These are phyloP conservation scores for Notothenia coriiceps DNA, from an alignment of 2,113 vertebrate genomes.

Conservation along the genomic window DNA sequence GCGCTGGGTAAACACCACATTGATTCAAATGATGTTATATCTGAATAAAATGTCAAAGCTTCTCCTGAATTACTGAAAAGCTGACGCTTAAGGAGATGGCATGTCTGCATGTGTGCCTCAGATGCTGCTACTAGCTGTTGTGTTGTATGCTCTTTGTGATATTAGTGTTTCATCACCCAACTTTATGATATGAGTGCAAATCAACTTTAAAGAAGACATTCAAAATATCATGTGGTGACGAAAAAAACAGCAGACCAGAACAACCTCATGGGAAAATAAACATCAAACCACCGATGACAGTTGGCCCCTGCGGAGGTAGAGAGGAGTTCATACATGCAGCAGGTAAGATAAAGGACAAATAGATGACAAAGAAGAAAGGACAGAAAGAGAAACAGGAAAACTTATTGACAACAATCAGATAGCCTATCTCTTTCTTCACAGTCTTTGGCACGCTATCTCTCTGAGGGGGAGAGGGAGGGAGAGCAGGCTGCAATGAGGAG, in stretches of 20 bases:
- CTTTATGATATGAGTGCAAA: conserved; percentile 35
- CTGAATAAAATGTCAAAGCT: conserved; percentile 1
- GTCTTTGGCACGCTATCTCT: conserved; percentile 23
- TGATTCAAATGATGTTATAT: conserved; percentile 22
- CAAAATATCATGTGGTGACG: neutral
- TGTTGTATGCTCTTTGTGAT: neutral
- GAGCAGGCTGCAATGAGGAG: neutral
- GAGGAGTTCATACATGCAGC: neutral
- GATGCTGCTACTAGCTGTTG: conserved; percentile 19
- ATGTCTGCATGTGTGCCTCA: neutral
- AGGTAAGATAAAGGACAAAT: neutral
- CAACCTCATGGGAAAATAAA: conserved; percentile 9
- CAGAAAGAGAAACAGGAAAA: conserved; percentile 17
- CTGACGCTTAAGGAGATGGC: conserved; percentile 13
- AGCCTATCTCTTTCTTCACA: conserved; percentile 22
- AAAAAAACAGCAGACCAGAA: conserved; percentile 1
- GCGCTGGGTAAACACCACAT: conserved; percentile 31
- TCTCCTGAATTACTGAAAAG: conserved; percentile 18
- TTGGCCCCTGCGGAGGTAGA: conserved; percentile 3
- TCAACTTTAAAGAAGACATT: conserved; percentile 5
- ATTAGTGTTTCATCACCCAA: conserved; percentile 30
- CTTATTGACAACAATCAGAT: conserved; percentile 28
- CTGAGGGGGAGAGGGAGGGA: conserved; percentile 6
- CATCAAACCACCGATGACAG: conserved; percentile 16
- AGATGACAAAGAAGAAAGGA: neutral